Evolutionary conservation across 2,888 invertebrate species (phyloP), one percentile per base, ranked within the genome.

Genomic region (Tenthredo amoena): DNA sequence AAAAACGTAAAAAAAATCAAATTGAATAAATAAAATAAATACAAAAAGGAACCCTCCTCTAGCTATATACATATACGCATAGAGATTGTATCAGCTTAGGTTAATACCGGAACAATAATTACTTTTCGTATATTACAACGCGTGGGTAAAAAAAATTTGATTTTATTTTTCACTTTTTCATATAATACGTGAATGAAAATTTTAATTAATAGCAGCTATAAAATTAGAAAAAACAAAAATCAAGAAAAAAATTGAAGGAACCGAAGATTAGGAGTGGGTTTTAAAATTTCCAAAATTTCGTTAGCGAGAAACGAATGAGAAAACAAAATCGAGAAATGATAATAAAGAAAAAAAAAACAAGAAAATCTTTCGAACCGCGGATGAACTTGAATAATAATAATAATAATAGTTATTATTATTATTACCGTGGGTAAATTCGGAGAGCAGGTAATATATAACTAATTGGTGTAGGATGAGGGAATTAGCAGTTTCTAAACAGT

Each of bases 21-120:
- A 58, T n/a, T 18, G 6, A 50, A 10, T 50, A 5, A 2, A 5
- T 50, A 55, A 55, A 74, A 43, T 43, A 21, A 21, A 21, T 10
- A 74, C 21, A 12, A 74, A 43, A 21, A 21, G 5, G 15, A 21
- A 21, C 15, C 18, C 26, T 71, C 26, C 26, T 26, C 26, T 26
- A 26, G 26, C 26, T 9, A 12, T 5, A 12, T 10, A 2, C 21
- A 6, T n/a, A 4, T 43, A 72, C 21, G 0, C 4, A 26, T 7
- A 43, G 3, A 74, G 9, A 71, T 74, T n/a, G 18, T 40, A 43
- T 71, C 71, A 71, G 71, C 37, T 71, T 71, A 37, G 71, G 18
- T 34, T 37, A n/a, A 71, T 71, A 37, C 18, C 31, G 71, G n/a
- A 71, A 71, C 18, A 71, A n/a, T 31, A 71, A 71, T 71, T 37